phyloP scores from a whole-genome alignment of 2,888 invertebrate genomes.

The Acanthosepion pharaonis region DNA sequence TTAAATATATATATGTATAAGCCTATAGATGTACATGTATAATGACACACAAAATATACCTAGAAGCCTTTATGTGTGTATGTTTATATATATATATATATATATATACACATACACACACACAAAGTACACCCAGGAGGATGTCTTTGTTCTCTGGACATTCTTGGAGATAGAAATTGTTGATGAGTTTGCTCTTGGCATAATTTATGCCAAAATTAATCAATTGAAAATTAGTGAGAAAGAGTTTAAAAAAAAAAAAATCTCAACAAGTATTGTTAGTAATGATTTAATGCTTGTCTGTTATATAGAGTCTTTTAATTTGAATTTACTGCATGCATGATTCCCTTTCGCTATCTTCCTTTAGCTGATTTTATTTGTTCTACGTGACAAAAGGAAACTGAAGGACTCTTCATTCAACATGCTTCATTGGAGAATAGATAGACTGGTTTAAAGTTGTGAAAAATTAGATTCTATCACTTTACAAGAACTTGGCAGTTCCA shows the following conservation, averaged over 20 bases:
- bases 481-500: neutral
- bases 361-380: neutral
- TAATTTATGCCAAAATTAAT: neutral
- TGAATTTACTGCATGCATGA: neutral
- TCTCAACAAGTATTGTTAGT: neutral
- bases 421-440: neutral
- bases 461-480: constrained; percentile 7
- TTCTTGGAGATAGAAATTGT: neutral
- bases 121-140: too few species aligned
- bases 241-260: neutral
- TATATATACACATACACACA: too few species aligned
- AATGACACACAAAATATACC: too few species aligned
- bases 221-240: neutral
- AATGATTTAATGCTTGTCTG: neutral
- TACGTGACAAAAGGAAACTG: neutral
- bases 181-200: neutral
- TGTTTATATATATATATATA: too few species aligned
- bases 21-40: too few species aligned
- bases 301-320: neutral
- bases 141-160: too few species aligned
- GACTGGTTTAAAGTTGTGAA: neutral
- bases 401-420: neutral
- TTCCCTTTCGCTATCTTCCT: neutral
- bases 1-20: too few species aligned
- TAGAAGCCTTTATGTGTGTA: too few species aligned